phyloP scores from a whole-genome alignment of 92 coral and sea anemone species.

The Paramuricea clavata region DNA sequence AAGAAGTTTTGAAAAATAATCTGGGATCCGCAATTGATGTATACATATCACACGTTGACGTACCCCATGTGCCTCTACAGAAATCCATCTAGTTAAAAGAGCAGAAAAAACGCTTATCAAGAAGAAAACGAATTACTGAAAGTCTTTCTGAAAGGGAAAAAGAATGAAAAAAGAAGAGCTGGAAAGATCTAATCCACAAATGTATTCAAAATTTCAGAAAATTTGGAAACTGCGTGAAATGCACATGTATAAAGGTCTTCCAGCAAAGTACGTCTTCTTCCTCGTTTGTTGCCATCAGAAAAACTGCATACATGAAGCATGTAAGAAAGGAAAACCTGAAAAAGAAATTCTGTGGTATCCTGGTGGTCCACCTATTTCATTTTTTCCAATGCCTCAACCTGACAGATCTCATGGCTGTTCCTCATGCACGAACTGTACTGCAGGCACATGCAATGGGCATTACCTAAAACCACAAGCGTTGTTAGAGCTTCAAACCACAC shows the following conservation, averaged over 20 bases:
- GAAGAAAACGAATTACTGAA: constrained; percentile 47
- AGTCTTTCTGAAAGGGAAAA: constrained; percentile 58
- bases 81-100: constrained; percentile 67
- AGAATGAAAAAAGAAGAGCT: constrained; percentile 44
- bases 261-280: constrained; percentile 54
- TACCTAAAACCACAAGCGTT: constrained; percentile 23
- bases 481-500: constrained; percentile 39
- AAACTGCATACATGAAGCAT: constrained; percentile 51
- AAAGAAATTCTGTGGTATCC: constrained; percentile 1
- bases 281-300: constrained; percentile 43
- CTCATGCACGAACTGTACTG: background rate
- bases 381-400: constrained; percentile 2
- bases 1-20: constrained; percentile 50
- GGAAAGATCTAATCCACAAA: constrained; percentile 38
- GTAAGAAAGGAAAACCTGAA: constrained; percentile 24
- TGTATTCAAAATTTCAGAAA: constrained; percentile 58
- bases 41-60: constrained; percentile 66
- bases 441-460: background rate
- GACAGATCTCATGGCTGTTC: background rate
- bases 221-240: constrained; percentile 70
- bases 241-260: constrained; percentile 45
- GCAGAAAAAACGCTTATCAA: constrained; percentile 44
- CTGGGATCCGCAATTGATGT: constrained; percentile 70
- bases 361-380: constrained; percentile 11
- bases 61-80: constrained; percentile 68